Base-by-base conservation (phyloP, 2,113 vertebrate species). In the Campylomormyrus tamandua region DNA sequence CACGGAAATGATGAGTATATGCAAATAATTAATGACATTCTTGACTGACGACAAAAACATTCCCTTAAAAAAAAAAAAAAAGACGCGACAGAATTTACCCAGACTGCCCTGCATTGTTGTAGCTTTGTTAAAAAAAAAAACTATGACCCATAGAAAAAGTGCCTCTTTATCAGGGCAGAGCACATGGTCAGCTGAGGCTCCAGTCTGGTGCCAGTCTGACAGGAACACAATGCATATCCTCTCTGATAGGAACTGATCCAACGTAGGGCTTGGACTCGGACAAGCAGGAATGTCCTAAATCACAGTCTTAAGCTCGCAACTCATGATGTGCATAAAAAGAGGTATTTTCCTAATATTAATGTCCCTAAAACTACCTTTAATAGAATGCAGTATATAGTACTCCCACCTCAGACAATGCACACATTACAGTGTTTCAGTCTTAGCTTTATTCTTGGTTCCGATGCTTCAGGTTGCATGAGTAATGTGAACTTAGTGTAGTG, bases 21-120 rank as follows among this genome's bases (percentile, higher is more conserved):
- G 58, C 58, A 62, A 62, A 66, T 66, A 66, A 27, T 66, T 66
- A 66, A 62, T 62, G 58, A 66, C 24, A 10, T 66, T 66, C 24
- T 66, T 66, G 58, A 66, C 58, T 62, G n/a, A 66, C 8, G 1
- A 10, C 24, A 66, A 66, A 66, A 62, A n/a, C 9, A n/a, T 24
- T 62, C 56, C 21, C 19, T 66, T 91, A 89, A 92, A 89, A 91
- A 90, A 92, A 39, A 39, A 39, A 39, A 90, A 92, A 66, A 83
- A 91, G 91, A 87, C 39, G 21, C 0, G 27, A 45, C 70, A 35
- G 58, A 66, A 31, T 50, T 50, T 31, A 77, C 45, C 15, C 46
- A 49, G 45, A 52, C 42, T 10, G 62, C 39, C 11, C 88, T 50
- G 15, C 15, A 62, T 58, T 83, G 48, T 85, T 89, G 50, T 89